Percentiles rank a stretch among this genome's conserved stretches.
Conservation (phyloP, 2,113 vertebrate species). For the Oryctolagus cuniculus region DNA sequence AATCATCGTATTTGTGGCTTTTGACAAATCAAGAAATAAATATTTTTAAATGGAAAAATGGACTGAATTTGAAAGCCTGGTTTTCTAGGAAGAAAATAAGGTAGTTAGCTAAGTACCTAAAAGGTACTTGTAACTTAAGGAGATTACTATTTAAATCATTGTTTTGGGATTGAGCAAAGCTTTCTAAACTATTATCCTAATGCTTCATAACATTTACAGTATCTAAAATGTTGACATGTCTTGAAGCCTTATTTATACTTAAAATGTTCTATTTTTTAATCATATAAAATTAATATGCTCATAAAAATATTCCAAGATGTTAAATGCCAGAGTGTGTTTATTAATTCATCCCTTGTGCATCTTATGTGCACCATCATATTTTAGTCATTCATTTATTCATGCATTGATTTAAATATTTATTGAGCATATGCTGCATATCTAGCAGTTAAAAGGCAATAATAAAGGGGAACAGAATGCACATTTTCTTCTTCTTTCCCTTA, state of each 20-base stretch:
- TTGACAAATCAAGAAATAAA: background rate
- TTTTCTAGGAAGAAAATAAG: slow-evolving; percentile 37
- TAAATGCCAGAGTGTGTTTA: slow-evolving; percentile 27
- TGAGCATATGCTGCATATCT: background rate
- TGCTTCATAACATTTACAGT: background rate
- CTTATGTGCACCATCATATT: background rate
- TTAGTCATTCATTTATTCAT: slow-evolving; percentile 48
- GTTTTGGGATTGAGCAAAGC: slow-evolving; percentile 22
- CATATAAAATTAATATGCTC: slow-evolving; percentile 18
- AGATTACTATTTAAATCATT: background rate
- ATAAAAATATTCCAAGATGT: slow-evolving; percentile 40
- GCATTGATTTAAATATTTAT: slow-evolving; percentile 49
- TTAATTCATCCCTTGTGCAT: background rate
- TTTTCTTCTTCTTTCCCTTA: slow-evolving; percentile 8
- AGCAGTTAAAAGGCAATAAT: background rate
- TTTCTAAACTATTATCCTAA: slow-evolving; percentile 44
- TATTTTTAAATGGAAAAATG: background rate
- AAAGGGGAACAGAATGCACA: background rate
- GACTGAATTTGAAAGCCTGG: background rate
- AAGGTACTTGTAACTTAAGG: background rate
- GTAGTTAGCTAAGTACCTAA: background rate
- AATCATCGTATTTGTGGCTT: background rate
- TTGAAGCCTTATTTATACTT: background rate
- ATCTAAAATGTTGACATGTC: slow-evolving; percentile 1
- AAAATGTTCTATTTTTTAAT: slow-evolving; percentile 58